Evolutionary conservation across 2,113 vertebrate genomes (phyloP), one percentile per base, ranked within the genome.

Genomic region (Bungarus multicinctus): DNA sequence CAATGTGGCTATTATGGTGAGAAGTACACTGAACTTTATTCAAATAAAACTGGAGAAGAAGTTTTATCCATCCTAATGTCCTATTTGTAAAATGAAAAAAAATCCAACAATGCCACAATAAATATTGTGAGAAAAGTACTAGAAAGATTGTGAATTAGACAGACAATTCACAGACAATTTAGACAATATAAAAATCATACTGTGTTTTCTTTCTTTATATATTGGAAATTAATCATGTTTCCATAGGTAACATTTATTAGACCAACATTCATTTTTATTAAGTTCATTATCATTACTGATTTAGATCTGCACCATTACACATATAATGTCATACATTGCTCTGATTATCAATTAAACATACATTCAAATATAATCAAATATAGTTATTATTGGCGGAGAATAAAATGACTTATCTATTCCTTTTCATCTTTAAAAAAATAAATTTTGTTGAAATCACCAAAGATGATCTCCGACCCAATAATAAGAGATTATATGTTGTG

Each of bases 371-470:
- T 27, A 91, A 87, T 50, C 34, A 88, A 92, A 94, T 54, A 10
- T 3, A 92, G 22, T 92, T 94, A 94, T 53, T 50, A 90, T 53
- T 92, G 30, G 87, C 92, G 85, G 45, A 91, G 27, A 89, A n/a
- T 30, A 93, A 47, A 93, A 88, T 57, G 92, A 5, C 11, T 95
- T 94, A 93, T 94, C 89, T 93, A 52, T 92, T 96, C 86, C 90
- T 90, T 90, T 91, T 93, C 43, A 93, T 90, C 88, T 92, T 53
- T 89, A 92, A 93, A 94, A 20, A 95, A 93, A 92, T 88, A 94
- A 85, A 91, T 94, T 89, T 94, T 30, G 39, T 45, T 94, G 92
- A 96, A 95, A 93, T 93, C 81, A 93, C 2, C 91, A 87, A 57
- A 94, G 90, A 92, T 74, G n/a, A 39, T 93, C 93, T 90, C 81